phyloP scores from a whole-genome alignment of 2,888 invertebrate genomes.

The Smittia aterrima region DNA sequence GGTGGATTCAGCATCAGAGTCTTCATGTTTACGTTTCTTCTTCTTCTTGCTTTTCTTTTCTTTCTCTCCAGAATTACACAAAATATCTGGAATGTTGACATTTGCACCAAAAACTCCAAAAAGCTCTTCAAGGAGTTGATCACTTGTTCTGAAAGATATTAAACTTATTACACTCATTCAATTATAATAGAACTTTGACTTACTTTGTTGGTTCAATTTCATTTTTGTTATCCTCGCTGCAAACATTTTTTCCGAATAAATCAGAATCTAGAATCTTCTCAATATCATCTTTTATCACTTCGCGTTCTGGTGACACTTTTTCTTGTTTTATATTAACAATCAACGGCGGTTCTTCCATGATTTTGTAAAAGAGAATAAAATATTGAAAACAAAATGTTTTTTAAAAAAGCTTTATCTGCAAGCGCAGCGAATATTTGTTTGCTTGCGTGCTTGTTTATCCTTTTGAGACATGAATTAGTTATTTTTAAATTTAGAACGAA shows the following conservation, averaged over 20 bases:
- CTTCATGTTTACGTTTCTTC: constrained; percentile 49
- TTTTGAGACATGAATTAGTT: too few species aligned
- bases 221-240: constrained; percentile 25
- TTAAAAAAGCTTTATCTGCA: background rate
- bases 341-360: background rate
- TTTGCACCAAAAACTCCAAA: constrained; percentile 75
- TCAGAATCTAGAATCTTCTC: constrained; percentile 22
- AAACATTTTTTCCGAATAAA: background rate
- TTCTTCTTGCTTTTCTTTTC: constrained; percentile 46
- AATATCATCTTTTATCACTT: background rate
- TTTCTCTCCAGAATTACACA: constrained; percentile 53
- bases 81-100: constrained; percentile 64
- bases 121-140: constrained; percentile 77
- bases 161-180: background rate
- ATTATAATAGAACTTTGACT: background rate
- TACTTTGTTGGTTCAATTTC: constrained; percentile 33
- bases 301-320: constrained; percentile 33
- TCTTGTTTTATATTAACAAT: constrained; percentile 36
- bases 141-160: constrained; percentile 21
- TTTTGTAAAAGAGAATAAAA: background rate
- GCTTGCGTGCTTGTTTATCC: too few species aligned
- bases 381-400: background rate
- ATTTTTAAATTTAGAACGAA: too few species aligned
- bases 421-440: too few species aligned
- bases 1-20: constrained; percentile 48